A percentile compares a stretch with the other conserved stretches of the same genome.
Conservation (phyloP, 2,888 invertebrate species). For the Drosophila stalkeri region DNA sequence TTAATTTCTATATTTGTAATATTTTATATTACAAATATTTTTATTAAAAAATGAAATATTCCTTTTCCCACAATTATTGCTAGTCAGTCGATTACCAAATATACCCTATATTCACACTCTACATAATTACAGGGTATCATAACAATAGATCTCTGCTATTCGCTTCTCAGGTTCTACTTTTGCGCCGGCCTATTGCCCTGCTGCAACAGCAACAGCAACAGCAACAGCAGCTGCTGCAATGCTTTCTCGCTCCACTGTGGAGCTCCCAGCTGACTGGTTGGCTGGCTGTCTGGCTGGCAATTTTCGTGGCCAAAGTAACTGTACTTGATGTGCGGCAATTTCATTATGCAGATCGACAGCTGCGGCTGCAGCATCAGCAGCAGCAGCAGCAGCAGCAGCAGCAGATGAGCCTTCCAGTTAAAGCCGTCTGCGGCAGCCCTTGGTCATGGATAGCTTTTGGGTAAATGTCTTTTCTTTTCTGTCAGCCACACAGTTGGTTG, state of each 20-base stretch:
- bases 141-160: constrained; percentile 31
- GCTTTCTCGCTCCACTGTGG: constrained; percentile 35
- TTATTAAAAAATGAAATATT: not conserved
- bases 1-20: too few relatives aligned
- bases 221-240: constrained; percentile 11
- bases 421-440: constrained; percentile 28
- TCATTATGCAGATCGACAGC: constrained; percentile 73
- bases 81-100: not conserved
- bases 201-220: constrained; percentile 28
- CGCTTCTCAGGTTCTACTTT: constrained; percentile 68
- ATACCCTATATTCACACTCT: not conserved
- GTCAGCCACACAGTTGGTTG: constrained; percentile 25
- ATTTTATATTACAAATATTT: too few relatives aligned
- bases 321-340: constrained; percentile 64
- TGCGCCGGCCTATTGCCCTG: constrained; percentile 57
- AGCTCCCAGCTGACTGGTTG: not conserved
- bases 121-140: not conserved
- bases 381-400: not conserved
- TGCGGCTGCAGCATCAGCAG: constrained; percentile 8
- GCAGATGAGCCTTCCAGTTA: constrained; percentile 23
- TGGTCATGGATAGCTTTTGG: constrained; percentile 12
- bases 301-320: constrained; percentile 54
- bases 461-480: constrained; percentile 18
- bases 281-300: constrained; percentile 18
- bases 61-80: not conserved